Percentiles rank a stretch among this genome's conserved stretches.
phyloP scores from a whole-genome alignment of 1,140 invertebrate species.

The Aphelinus certus region DNA sequence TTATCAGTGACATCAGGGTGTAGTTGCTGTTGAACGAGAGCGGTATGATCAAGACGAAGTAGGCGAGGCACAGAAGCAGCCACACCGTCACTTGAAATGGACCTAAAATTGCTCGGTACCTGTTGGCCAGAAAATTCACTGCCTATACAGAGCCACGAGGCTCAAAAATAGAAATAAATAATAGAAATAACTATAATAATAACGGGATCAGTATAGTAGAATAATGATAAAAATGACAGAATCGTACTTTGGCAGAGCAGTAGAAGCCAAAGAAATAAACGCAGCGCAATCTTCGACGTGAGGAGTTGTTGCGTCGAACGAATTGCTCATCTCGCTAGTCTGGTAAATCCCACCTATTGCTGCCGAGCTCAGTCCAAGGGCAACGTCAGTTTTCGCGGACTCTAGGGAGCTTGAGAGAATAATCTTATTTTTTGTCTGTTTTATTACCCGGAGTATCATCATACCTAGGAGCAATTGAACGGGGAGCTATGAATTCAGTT shows the following conservation, averaged over 20 bases:
- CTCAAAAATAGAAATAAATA: too few species aligned
- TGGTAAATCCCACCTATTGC: conserved; percentile 76
- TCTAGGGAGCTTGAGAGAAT: conserved; percentile 65
- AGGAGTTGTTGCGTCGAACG: conserved; percentile 69
- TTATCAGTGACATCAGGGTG: conserved; percentile 70
- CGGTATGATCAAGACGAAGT: conserved; percentile 77
- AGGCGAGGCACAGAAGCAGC: conserved; percentile 74
- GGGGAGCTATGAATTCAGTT: conserved; percentile 71
- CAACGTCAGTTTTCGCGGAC: conserved; percentile 66
- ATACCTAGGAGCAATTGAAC: conserved; percentile 57
- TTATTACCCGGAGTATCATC: not conserved
- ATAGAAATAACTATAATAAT: not conserved
- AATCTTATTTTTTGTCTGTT: conserved; percentile 18
- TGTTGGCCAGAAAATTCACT: conserved; percentile 44
- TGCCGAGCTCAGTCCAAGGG: conserved; percentile 66
- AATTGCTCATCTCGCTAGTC: conserved; percentile 66
- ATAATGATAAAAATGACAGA: not conserved
- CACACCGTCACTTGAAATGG: conserved; percentile 82
- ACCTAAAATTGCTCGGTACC: conserved; percentile 82
- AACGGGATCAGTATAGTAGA: not conserved
- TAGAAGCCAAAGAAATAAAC: conserved; percentile 78
- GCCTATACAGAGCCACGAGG: too few species aligned
- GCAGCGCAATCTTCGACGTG: conserved; percentile 78
- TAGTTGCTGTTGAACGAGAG: conserved; percentile 76
- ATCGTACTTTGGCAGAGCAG: conserved; percentile 74